A percentile compares a stretch with the other conserved stretches of the same genome.
phyloP scores from a whole-genome alignment of 2,888 invertebrate species.

The Carabus problematicus region DNA sequence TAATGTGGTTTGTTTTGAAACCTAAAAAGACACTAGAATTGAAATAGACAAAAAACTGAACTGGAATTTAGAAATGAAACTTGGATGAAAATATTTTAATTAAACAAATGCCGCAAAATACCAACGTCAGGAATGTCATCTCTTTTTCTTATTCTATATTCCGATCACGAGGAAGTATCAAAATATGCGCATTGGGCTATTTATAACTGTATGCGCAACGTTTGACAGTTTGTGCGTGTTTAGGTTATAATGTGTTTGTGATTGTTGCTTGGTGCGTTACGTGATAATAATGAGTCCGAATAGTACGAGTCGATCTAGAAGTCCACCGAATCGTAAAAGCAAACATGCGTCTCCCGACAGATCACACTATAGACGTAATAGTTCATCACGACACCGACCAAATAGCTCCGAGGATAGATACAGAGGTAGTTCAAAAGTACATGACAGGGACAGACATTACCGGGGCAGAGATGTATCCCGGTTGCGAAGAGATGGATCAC shows the following conservation, averaged over 20 bases:
- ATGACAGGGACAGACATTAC: slow-evolving; percentile 7
- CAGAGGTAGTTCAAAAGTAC: background rate
- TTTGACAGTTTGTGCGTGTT: slow-evolving; percentile 4
- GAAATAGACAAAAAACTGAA: too few species aligned
- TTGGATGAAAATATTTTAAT: too few species aligned
- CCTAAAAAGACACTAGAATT: too few species aligned
- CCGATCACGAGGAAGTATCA: too few species aligned
- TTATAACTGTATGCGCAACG: too few species aligned
- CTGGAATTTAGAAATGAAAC: too few species aligned
- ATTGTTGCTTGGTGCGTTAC: background rate
- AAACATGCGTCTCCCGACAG: slow-evolving; percentile 2
- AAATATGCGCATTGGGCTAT: too few species aligned
- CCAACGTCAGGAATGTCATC: too few species aligned
- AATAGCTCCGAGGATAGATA: slow-evolving; percentile 2
- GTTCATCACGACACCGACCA: slow-evolving; percentile 1
- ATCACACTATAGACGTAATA: background rate
- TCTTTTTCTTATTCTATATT: too few species aligned
- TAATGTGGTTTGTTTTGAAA: too few species aligned
- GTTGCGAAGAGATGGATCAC: slow-evolving; percentile 9
- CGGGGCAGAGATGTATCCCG: slow-evolving; percentile 5
- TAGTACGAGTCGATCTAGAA: slow-evolving; percentile 27
- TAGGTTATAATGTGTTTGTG: slow-evolving; percentile 3
- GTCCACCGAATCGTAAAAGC: slow-evolving; percentile 21
- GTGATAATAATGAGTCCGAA: slow-evolving; percentile 20
- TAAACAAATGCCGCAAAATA: too few species aligned